Evolutionary conservation across 2,113 vertebrate species (phyloP), one percentile per base, ranked within the genome.

Genomic region (Setophaga coronata): DNA sequence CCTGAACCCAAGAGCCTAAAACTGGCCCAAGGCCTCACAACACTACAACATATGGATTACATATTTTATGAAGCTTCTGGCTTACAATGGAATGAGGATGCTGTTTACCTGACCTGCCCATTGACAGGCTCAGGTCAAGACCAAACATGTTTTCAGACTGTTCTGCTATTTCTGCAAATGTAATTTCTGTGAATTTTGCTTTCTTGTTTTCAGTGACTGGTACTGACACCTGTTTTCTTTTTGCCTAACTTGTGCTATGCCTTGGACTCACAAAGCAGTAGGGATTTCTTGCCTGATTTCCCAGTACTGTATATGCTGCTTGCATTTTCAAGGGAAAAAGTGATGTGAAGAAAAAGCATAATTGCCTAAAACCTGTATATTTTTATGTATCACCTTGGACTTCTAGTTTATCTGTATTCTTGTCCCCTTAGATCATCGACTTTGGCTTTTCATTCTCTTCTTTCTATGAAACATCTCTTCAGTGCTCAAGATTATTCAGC

Each of bases 131-230:
- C 50, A 31, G 67, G 83, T 82, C 64, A 89, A 89, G 51, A 86
- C 42, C 79, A 95, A 76, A 18, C 34, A 3, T 4, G 3, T 86
- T 89, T 93, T 94, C 53, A 54, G 62, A 60, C 40, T 78, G 7
- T 91, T 80, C 82, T 74, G 56, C 36, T 66, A 13, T 60, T 79
- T 82, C 93, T 95, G 42, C 42, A 87, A 84, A 91, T 60, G 89
- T 74, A 8, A 93, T 78, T 97, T 96, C 94, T 92, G 48, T 82
- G 91, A 91, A 94, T 80, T 26, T 87, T 96, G 82, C 53, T 94
- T 96, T 93, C 86, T 90, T 4, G 38, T 50, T 91, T 90, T 96
- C 87, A 70, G 53, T 67, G 66, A 54, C 43, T 77, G 5, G 1
- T 54, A 36, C 48, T 54, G 29, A 78, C 61, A 74, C 42, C 38